These are phyloP conservation scores for Apantesis nais DNA, from an alignment of 2,888 invertebrate genomes.

Conservation along the genomic window DNA sequence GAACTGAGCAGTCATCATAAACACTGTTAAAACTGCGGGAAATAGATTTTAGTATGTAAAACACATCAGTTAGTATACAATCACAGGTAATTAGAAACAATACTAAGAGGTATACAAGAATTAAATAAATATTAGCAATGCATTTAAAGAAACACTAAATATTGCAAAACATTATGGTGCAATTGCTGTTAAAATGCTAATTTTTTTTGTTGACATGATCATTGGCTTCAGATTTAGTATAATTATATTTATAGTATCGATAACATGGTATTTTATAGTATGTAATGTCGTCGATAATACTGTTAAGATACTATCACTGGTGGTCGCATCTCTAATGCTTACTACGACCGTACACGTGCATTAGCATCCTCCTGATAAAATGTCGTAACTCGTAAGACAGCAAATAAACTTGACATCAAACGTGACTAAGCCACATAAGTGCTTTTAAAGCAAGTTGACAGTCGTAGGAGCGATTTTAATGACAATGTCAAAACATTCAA, in stretches of 20 bases:
- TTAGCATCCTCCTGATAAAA: constrained; percentile 39
- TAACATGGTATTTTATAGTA: neutral
- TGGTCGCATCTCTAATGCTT: constrained; percentile 7
- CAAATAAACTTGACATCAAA: constrained; percentile 41
- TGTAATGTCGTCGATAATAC: neutral
- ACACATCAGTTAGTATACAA: no score
- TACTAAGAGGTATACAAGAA: neutral
- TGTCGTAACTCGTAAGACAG: constrained; percentile 34
- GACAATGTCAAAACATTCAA: constrained; percentile 47
- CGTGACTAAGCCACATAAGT: constrained; percentile 37
- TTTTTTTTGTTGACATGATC: no score
- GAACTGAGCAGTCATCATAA: no score
- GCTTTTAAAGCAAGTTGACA: constrained; percentile 37
- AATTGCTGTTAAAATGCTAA: no score
- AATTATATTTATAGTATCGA: no score
- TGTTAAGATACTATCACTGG: neutral
- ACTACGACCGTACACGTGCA: constrained; percentile 19
- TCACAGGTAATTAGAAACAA: neutral
- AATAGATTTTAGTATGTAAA: neutral
- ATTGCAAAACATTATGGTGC: no score
- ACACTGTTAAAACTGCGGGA: neutral
- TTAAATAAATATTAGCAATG: neutral
- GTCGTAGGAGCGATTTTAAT: constrained; percentile 36
- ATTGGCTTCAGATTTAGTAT: no score
- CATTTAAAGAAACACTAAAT: neutral